Percentiles rank a stretch among this genome's conserved stretches.
Evolutionary conservation across 2,797 vertebrate genomes (phyloP).

Genomic region (Rousettus madagascariensis): DNA sequence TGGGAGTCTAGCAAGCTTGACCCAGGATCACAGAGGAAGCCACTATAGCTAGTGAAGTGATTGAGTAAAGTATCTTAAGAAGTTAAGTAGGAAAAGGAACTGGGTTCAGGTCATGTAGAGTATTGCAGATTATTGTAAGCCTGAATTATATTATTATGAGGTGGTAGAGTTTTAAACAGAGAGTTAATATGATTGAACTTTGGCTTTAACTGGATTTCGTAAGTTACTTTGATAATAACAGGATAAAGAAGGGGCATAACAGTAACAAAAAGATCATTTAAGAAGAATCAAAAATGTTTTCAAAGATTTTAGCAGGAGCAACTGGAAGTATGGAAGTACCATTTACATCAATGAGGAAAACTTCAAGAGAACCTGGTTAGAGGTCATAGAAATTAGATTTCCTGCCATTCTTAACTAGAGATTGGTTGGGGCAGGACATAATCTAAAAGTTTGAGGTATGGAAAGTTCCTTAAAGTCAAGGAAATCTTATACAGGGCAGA

Average conservation of each 20-base stretch:
- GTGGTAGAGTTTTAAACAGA: background rate
- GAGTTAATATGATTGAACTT: background rate
- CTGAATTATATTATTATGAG: background rate
- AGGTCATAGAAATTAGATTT: background rate
- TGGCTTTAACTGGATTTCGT: background rate
- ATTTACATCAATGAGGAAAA: background rate
- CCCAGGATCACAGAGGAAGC: background rate
- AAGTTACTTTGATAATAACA: background rate
- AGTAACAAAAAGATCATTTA: background rate
- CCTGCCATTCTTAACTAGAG: background rate
- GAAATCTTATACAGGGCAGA: background rate
- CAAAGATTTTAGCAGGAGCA: background rate
- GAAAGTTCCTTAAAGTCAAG: background rate
- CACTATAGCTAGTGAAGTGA: background rate
- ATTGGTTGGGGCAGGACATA: background rate
- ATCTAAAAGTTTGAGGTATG: background rate
- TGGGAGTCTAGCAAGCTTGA: background rate
- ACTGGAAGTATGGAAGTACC: background rate
- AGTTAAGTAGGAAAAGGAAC: background rate
- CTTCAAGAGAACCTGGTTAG: background rate
- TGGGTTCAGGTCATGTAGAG: background rate
- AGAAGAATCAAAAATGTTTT: background rate
- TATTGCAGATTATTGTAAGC: background rate
- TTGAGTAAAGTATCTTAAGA: background rate
- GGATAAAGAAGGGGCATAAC: background rate